Base-by-base conservation (phyloP, 2,888 invertebrate species). In the Spatulosminthurus flaviceps region DNA sequence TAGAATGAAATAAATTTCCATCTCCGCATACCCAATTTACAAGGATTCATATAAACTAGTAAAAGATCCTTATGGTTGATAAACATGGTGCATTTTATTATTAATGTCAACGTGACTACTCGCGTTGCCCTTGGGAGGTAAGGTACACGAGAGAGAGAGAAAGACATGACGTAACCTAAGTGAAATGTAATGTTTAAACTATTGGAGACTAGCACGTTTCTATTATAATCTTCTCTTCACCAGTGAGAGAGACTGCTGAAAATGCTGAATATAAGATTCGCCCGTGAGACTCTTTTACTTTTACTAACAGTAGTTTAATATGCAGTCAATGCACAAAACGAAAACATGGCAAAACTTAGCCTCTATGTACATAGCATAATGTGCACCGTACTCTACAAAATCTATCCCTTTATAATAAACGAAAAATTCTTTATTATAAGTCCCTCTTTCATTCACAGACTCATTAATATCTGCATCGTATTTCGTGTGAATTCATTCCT, bases 51-150 rank as follows among this genome's bases (percentile, higher is more conserved):
- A 41, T 41, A 41, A 41, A 13, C 41, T 7, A 41, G n/a, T 19
- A 51, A 51, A n/a, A 51, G n/a, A 51, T 51, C 19, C 51, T 51
- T n/a, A 51, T n/a, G 51, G 16, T 51, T 5, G 16, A 19, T 51
- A 51, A 51, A 51, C 51, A 51, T 51, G 51, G 51, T 51, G 51
- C 51, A 51, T 51, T 51, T 51, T 51, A 51, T 51, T 41, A 51
- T 51, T 51, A 51, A 51, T 51, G 51, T 51, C 51, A 51, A 51
- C 51, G 51, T 51, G n/a, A 51, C 19, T 51, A 51, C 16, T 51
- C 51, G 24, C 64, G 64, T 67, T 29, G 67, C 29, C 67, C 67
- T 67, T 67, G 67, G 29, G 29, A 67, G 67, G 67, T 67, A 67
- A 51, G 51, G 51, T 51, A 51, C 51, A 51, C 16, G 28, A 28